Evolutionary conservation across 2,888 invertebrate species (phyloP).

Genomic region (Nephrotoma flavescens): DNA sequence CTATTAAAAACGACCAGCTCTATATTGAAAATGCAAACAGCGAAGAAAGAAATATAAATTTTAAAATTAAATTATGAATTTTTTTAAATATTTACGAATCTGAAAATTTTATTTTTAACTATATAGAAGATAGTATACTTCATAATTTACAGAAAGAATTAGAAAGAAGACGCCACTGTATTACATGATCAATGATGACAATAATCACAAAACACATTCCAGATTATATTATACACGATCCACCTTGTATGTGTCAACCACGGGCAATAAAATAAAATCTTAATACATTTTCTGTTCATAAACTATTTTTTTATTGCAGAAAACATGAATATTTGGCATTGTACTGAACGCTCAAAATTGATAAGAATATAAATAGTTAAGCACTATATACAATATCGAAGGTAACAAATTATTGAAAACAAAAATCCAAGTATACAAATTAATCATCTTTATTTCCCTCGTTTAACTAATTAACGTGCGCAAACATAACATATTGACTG

Average conservation of each 20-base stretch:
- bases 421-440: not conserved
- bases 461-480: not conserved
- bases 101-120: too few species aligned
- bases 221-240: not conserved
- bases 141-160: too few species aligned
- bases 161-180: not conserved
- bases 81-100: too few species aligned
- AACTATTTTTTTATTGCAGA: not conserved
- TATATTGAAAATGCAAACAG: too few species aligned
- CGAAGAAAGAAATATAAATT: too few species aligned
- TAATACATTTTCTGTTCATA: not conserved
- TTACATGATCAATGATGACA: not conserved
- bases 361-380: not conserved
- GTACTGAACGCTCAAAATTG: not conserved
- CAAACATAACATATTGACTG: not conserved
- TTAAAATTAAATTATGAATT: too few species aligned
- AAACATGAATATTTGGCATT: not conserved
- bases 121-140: too few species aligned
- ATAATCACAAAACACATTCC: not conserved
- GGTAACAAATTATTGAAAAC: not conserved
- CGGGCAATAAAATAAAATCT: not conserved
- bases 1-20: too few species aligned
- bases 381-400: not conserved
- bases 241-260: not conserved
- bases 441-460: not conserved